Percentiles rank a stretch among this genome's conserved stretches.
Evolutionary conservation across 2,113 vertebrate species (phyloP).

Genomic region (Siniperca chuatsi): DNA sequence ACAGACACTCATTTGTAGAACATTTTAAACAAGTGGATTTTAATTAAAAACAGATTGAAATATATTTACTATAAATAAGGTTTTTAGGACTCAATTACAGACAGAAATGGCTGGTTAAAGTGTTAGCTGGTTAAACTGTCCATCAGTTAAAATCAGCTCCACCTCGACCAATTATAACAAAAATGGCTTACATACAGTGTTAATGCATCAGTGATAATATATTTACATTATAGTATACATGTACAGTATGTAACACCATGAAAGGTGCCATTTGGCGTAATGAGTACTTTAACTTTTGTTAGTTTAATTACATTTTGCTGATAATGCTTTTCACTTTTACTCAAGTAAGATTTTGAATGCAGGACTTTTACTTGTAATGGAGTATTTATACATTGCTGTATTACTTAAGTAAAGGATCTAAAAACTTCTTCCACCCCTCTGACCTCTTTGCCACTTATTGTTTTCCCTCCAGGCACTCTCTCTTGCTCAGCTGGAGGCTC

Average conservation of each 20-base stretch:
- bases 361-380: not conserved
- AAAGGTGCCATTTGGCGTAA: too few species aligned
- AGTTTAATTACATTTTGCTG: not conserved
- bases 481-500: constrained; percentile 67
- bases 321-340: too few species aligned
- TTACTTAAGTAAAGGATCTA: not conserved
- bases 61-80: too few species aligned
- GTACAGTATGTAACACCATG: not conserved
- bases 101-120: not conserved
- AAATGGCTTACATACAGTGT: not conserved
- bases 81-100: not conserved
- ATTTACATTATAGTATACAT: not conserved
- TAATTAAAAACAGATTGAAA: too few species aligned
- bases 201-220: not conserved
- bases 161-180: not conserved
- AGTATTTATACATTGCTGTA: not conserved
- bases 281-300: not conserved
- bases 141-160: not conserved
- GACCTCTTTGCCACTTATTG: not conserved
- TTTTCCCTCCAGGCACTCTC: constrained; percentile 69
- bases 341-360: not conserved
- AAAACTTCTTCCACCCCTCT: not conserved
- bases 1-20: too few species aligned
- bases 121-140: not conserved
- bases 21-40: too few species aligned